Percentiles rank a stretch among this genome's conserved stretches.
phyloP scores from a whole-genome alignment of 1,140 invertebrate species.

The Sycophila sp. region DNA sequence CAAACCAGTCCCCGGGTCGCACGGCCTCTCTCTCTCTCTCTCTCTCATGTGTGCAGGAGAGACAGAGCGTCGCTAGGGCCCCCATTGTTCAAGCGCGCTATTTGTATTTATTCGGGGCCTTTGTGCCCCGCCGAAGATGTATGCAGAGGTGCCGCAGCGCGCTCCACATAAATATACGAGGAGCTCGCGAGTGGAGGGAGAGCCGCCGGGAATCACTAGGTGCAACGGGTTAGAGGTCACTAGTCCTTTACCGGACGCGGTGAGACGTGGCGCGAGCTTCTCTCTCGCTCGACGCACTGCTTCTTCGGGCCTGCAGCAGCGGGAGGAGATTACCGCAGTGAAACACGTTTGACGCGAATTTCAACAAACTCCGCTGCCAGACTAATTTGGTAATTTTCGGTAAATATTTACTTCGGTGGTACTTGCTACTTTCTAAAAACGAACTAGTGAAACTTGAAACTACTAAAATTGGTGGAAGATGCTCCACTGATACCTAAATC shows the following conservation, averaged over 20 bases:
- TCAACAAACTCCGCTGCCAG: too few species aligned
- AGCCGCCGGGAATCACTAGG: conserved; percentile 34
- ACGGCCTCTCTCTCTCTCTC: too few species aligned
- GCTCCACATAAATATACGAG: conserved; percentile 20
- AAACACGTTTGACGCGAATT: too few species aligned
- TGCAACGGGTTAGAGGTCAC: conserved; percentile 35
- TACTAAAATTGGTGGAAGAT: too few species aligned
- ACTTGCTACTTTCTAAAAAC: too few species aligned
- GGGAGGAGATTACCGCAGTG: too few species aligned
- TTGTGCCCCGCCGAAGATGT: conserved; percentile 47
- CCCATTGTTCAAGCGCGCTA: conserved; percentile 60
- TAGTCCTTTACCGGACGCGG: neutral
- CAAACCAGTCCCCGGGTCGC: conserved; percentile 1
- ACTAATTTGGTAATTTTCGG: too few species aligned
- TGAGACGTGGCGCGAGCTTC: neutral
- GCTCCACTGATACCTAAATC: too few species aligned
- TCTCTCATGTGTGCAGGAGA: too few species aligned
- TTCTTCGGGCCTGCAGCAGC: too few species aligned
- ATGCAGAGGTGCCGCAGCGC: conserved; percentile 21
- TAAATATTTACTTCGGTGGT: too few species aligned
- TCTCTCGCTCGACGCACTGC: neutral
- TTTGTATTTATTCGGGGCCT: conserved; percentile 61
- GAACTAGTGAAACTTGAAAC: too few species aligned
- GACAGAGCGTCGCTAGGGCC: neutral
- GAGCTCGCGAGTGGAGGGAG: neutral